Percentiles rank a stretch among this genome's conserved stretches.
phyloP scores from a whole-genome alignment of 2,113 vertebrate species.

The Thermophis baileyi region DNA sequence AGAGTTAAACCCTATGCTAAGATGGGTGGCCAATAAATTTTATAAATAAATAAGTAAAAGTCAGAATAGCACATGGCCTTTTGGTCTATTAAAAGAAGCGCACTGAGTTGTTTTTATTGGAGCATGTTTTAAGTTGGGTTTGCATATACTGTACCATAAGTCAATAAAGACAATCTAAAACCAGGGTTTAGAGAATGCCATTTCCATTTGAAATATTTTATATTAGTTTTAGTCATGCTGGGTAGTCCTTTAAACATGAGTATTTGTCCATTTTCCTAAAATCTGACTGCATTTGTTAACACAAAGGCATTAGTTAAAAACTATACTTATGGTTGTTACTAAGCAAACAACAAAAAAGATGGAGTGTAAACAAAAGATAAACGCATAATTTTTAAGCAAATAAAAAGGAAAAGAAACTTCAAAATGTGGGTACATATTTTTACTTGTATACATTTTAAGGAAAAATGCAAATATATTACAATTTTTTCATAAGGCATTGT shows the following conservation, averaged over 20 bases:
- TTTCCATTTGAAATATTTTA: background rate
- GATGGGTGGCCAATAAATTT: no score
- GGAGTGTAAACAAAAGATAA: background rate
- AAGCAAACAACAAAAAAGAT: no score
- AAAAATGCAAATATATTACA: background rate
- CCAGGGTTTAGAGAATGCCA: background rate
- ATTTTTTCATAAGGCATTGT: conserved; percentile 52
- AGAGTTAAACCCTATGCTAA: no score
- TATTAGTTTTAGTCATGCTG: background rate
- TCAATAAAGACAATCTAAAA: background rate
- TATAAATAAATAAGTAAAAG: no score
- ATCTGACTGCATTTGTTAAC: no score
- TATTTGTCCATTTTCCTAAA: background rate
- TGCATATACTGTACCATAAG: background rate
- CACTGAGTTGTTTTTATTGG: no score
- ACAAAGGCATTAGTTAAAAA: background rate
- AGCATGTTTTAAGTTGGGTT: no score
- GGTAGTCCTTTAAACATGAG: background rate
- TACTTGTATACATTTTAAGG: background rate
- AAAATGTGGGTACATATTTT: background rate
- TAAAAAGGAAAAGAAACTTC: background rate
- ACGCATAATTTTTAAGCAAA: background rate
- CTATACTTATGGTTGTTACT: background rate
- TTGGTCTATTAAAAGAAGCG: no score
- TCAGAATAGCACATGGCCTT: no score